phyloP scores from a whole-genome alignment of 2,888 invertebrate species.

The Sesia apiformis region DNA sequence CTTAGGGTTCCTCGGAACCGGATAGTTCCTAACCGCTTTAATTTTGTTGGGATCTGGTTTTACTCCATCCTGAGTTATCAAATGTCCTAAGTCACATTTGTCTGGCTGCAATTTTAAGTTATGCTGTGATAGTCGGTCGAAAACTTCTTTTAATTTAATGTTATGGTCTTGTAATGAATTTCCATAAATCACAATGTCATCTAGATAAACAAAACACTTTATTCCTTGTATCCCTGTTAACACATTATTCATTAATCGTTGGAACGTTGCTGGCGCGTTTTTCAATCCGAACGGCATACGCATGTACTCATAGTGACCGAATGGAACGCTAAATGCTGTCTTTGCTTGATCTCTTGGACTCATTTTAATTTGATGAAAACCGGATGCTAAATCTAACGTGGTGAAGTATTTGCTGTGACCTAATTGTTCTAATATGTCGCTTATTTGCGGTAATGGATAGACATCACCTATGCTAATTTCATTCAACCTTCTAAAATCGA shows the following conservation, averaged over 20 bases:
- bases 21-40: conserved; percentile 8
- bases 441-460: conserved; percentile 13
- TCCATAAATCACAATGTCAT: conserved; percentile 8
- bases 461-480: conserved; percentile 11
- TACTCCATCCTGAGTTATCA: conserved; percentile 19
- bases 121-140: conserved; percentile 4
- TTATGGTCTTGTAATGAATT: conserved; percentile 6
- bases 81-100: conserved; percentile 16
- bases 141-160: conserved; percentile 5
- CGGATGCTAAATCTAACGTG: conserved; percentile 13
- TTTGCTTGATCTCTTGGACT: neutral
- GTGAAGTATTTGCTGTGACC: conserved; percentile 14
- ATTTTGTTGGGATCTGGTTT: conserved; percentile 15
- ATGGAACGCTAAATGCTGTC: neutral
- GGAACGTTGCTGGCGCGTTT: conserved; percentile 28
- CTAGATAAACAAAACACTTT: conserved; percentile 8
- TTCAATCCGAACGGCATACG: conserved; percentile 27
- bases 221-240: conserved; percentile 15
- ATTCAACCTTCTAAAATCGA: conserved; percentile 10
- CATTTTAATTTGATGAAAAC: conserved; percentile 11
- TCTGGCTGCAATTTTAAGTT: conserved; percentile 9
- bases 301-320: conserved; percentile 24
- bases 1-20: conserved; percentile 6
- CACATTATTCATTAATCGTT: conserved; percentile 24
- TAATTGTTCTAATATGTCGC: conserved; percentile 13